Evolutionary conservation across 30 jellyfish, hydroid and myxozoan species (phyloP).

Genomic region (Nemopilema nomurai): DNA sequence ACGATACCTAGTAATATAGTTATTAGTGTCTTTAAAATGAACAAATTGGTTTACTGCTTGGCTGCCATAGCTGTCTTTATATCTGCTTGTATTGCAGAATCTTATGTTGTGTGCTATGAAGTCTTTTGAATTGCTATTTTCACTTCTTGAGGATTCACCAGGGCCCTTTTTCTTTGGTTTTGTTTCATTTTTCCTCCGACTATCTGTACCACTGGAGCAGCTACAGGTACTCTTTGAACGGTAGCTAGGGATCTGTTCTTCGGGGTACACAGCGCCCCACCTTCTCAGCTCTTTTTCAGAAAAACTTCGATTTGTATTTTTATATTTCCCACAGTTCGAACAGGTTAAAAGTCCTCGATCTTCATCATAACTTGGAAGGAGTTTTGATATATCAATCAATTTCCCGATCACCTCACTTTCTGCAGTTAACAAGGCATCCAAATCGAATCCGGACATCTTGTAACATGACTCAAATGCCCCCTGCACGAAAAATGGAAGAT

Average conservation of each 20-base stretch:
- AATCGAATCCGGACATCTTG: slow-evolving; percentile 16
- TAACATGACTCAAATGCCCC: background rate
- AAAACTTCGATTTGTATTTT: background rate
- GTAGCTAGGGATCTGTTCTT: background rate
- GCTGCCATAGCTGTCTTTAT: slow-evolving; percentile 9
- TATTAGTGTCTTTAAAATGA: slow-evolving; percentile 22
- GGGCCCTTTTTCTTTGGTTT: slow-evolving; percentile 18
- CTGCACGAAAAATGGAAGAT: background rate
- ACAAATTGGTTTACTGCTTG: slow-evolving; percentile 10
- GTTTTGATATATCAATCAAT: slow-evolving; percentile 7
- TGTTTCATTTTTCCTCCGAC: background rate
- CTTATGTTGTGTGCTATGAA: slow-evolving; percentile 50
- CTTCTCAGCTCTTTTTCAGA: slow-evolving; percentile 32
- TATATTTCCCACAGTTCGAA: slow-evolving; percentile 38
- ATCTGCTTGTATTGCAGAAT: slow-evolving; percentile 24
- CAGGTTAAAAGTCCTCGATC: slow-evolving; percentile 4
- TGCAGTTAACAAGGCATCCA: slow-evolving; percentile 17
- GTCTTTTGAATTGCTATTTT: slow-evolving; percentile 24
- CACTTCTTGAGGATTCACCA: slow-evolving; percentile 7
- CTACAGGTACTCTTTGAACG: background rate
- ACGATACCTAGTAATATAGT: slow-evolving; percentile 32
- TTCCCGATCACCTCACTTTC: slow-evolving; percentile 13
- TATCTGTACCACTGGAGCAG: slow-evolving; percentile 12
- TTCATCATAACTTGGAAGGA: background rate
- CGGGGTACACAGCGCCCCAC: slow-evolving; percentile 2